Conservation (phyloP, 2,113 vertebrate genomes). For the Istiophorus platypterus region DNA sequence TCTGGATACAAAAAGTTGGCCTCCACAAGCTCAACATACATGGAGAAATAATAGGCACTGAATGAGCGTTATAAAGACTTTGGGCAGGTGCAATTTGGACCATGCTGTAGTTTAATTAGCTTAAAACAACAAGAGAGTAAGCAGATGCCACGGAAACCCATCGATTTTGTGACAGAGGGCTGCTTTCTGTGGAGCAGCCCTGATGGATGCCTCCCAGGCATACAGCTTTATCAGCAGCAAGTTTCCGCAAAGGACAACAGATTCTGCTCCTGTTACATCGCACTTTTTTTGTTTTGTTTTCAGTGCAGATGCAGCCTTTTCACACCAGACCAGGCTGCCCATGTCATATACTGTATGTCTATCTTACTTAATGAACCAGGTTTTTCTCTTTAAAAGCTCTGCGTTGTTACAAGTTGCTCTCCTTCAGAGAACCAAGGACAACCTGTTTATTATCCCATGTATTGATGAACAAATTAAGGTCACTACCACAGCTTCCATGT, state of each 20-base stretch:
- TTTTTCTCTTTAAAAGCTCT: background rate
- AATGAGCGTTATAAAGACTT: conserved; percentile 1
- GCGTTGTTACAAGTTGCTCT: too few species aligned
- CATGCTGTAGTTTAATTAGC: conserved; percentile 54
- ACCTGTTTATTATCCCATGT: background rate
- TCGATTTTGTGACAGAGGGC: conserved; percentile 74
- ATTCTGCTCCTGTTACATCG: conserved; percentile 51
- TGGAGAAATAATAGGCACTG: background rate
- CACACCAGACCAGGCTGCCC: background rate
- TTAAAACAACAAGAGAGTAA: conserved; percentile 57
- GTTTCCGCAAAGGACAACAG: conserved; percentile 42
- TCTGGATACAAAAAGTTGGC: background rate
- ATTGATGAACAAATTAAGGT: background rate
- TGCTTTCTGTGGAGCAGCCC: conserved; percentile 49
- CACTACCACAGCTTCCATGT: too few species aligned
- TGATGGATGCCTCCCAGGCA: conserved; percentile 65
- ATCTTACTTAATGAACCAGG: background rate
- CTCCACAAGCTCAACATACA: background rate
- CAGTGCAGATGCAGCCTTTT: background rate
- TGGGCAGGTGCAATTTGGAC: conserved; percentile 23
- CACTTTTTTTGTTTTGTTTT: conserved; percentile 17
- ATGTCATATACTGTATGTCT: background rate
- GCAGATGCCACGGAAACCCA: conserved; percentile 59
- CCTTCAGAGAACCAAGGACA: background rate
- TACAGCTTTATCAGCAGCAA: conserved; percentile 72